Conservation (phyloP, 2,797 vertebrate genomes). For the Chromis chromis region DNA sequence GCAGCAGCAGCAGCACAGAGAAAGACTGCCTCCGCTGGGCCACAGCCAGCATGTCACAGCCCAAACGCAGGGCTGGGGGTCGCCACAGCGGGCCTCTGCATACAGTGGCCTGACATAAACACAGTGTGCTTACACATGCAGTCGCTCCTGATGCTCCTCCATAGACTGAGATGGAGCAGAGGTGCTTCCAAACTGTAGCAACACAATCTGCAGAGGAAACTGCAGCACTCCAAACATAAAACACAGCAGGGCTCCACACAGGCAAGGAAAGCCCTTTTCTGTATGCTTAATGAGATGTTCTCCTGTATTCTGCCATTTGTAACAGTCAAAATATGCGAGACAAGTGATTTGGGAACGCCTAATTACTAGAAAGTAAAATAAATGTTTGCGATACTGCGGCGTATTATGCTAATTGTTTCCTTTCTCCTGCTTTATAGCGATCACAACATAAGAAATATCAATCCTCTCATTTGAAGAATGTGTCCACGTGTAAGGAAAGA, state of each 20-base stretch:
- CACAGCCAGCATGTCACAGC: slow-evolving; percentile 64
- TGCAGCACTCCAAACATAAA: slow-evolving; percentile 46
- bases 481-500: slow-evolving; percentile 26
- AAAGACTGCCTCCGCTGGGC: slow-evolving; percentile 71
- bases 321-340: not conserved
- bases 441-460: slow-evolving; percentile 23
- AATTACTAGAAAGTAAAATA: not conserved
- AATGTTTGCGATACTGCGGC: not conserved
- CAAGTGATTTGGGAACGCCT: not conserved
- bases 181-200: slow-evolving; percentile 38
- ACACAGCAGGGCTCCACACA: slow-evolving; percentile 48
- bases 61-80: slow-evolving; percentile 49
- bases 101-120: slow-evolving; percentile 57
- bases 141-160: slow-evolving; percentile 39
- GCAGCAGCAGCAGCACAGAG: slow-evolving; percentile 57
- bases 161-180: slow-evolving; percentile 28
- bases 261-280: slow-evolving; percentile 34
- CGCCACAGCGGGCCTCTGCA: slow-evolving; percentile 54
- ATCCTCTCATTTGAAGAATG: slow-evolving; percentile 30
- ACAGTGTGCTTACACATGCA: slow-evolving; percentile 48
- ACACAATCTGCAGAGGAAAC: slow-evolving; percentile 46
- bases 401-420: not conserved
- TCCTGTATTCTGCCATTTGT: not conserved
- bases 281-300: slow-evolving; percentile 35
- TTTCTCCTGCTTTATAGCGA: not conserved